A percentile compares a stretch with the other conserved stretches of the same genome.
Evolutionary conservation across 1,140 invertebrate genomes (phyloP).

Genomic region (Archegozetes longisetosus): DNA sequence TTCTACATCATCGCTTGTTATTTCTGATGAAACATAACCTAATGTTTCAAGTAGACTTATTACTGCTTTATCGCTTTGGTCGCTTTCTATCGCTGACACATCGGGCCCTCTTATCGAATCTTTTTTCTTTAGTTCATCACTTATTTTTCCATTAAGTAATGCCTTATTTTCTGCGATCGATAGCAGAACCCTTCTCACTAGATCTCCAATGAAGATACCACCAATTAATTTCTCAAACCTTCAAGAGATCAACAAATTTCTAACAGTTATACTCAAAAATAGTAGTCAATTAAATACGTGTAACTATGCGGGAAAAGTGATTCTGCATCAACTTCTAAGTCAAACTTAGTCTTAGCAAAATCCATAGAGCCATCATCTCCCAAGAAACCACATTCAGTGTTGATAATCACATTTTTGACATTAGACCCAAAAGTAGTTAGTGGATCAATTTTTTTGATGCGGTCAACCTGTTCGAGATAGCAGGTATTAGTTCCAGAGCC

Average conservation of each 20-base stretch:
- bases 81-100: constrained; percentile 42
- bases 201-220: constrained; percentile 76
- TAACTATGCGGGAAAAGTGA: constrained; percentile 29
- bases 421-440: constrained; percentile 20
- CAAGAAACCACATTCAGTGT: constrained; percentile 70
- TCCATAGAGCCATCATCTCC: constrained; percentile 59
- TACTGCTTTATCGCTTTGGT: background rate
- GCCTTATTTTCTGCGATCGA: constrained; percentile 36
- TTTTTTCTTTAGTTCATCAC: constrained; percentile 30
- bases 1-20: constrained; percentile 45
- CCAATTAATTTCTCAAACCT: constrained; percentile 63
- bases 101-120: constrained; percentile 47
- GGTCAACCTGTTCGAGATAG: constrained; percentile 52
- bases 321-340: constrained; percentile 37
- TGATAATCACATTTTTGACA: constrained; percentile 46
- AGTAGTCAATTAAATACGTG: constrained; percentile 17
- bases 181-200: constrained; percentile 40
- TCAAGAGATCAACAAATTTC: background rate
- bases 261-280: background rate
- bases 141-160: constrained; percentile 35
- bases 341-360: constrained; percentile 55
- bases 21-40: constrained; percentile 16
- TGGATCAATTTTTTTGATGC: constrained; percentile 42
- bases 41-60: constrained; percentile 11
- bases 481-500: constrained; percentile 62